These are phyloP conservation scores for Bombus sylvicola DNA, from an alignment of 1,140 invertebrate species.

Conservation along the genomic window DNA sequence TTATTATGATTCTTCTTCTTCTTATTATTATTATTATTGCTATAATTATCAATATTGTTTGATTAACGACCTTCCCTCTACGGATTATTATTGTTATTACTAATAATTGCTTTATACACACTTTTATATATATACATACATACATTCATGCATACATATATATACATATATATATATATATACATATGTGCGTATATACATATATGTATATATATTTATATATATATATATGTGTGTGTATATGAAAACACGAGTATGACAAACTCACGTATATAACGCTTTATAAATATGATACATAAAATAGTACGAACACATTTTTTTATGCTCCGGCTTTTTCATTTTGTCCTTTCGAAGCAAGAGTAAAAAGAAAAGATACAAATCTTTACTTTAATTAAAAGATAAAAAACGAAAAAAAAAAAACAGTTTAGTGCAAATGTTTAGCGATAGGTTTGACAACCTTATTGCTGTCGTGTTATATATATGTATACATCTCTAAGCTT, in stretches of 20 bases:
- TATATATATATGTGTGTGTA: constrained; percentile 44
- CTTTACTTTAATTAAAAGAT: constrained; percentile 2
- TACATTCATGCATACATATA: neutral
- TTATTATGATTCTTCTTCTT: constrained; percentile 61
- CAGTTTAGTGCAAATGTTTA: constrained; percentile 64
- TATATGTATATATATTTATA: neutral
- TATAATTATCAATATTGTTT: constrained; percentile 75
- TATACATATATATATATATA: neutral
- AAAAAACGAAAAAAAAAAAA: constrained; percentile 26
- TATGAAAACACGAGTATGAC: constrained; percentile 28
- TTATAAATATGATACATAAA: constrained; percentile 70
- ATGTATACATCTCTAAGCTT: constrained; percentile 66
- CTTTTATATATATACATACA: constrained; percentile 54
- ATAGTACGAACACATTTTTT: constrained; percentile 56
- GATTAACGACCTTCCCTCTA: constrained; percentile 72
- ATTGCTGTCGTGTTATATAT: constrained; percentile 64
- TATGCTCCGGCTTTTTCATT: constrained; percentile 40
- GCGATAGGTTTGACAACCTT: constrained; percentile 68
- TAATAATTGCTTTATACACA: constrained; percentile 62
- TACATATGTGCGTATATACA: too few species aligned
- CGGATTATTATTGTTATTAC: constrained; percentile 77
- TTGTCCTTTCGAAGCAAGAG: neutral
- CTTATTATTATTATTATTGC: constrained; percentile 55
- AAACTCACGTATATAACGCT: constrained; percentile 52
- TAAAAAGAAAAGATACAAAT: neutral